A percentile compares a stretch with the other conserved stretches of the same genome.
Conservation (phyloP, 2,797 vertebrate species). For the Anguilla pacifica region DNA sequence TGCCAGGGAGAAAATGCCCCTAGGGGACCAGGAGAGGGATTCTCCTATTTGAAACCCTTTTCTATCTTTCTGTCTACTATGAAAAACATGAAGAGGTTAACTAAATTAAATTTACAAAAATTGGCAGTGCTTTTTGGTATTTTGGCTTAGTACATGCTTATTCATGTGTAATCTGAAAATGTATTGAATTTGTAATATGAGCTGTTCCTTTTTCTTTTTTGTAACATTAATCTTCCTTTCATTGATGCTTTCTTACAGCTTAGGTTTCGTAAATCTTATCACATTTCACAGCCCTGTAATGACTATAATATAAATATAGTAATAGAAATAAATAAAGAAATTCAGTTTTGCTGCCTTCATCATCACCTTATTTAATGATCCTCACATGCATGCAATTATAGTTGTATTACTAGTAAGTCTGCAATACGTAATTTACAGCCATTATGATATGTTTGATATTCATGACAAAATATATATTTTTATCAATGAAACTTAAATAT, state of each 20-base stretch:
- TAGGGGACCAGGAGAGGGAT: not conserved
- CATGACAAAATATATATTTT: not conserved
- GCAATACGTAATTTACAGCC: not conserved
- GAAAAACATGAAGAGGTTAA: no score
- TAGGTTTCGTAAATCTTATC: conserved; percentile 26
- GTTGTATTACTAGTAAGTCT: not conserved
- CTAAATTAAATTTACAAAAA: not conserved
- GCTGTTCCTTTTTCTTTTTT: conserved; percentile 15
- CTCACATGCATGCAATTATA: not conserved
- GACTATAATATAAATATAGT: conserved; percentile 32
- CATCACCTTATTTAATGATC: conserved; percentile 1
- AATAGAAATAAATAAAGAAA: conserved; percentile 28
- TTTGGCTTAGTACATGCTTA: not conserved
- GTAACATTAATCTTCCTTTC: conserved; percentile 19
- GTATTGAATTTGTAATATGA: not conserved
- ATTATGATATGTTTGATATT: not conserved
- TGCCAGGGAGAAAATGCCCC: not conserved
- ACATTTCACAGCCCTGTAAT: conserved; percentile 34
- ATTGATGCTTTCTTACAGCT: not conserved
- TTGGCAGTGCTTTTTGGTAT: not conserved
- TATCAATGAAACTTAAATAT: not conserved
- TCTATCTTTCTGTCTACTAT: no score
- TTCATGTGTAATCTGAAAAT: not conserved
- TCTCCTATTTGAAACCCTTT: not conserved
- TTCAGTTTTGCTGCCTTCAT: conserved; percentile 10